Base-by-base conservation (phyloP, 2,797 vertebrate species). In the Halcyon chelicuti region DNA sequence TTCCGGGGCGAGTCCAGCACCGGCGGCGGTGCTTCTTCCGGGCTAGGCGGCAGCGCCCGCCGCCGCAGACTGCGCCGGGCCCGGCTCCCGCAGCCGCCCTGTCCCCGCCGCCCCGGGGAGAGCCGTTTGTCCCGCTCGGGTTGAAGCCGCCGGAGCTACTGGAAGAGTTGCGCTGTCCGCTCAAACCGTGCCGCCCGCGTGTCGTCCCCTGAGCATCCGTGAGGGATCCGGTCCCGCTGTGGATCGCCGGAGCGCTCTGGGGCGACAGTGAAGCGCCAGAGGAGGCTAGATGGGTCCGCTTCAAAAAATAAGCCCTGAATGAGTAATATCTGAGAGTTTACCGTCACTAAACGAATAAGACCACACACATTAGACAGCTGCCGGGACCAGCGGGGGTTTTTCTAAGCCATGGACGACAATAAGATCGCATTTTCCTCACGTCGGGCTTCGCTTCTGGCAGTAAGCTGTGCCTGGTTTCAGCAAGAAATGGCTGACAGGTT, bases 281-380 rank as follows among this genome's bases (percentile, higher is more conserved):
- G 1, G 7, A 40, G 47, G 35, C 22, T 19, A 13, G 4, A 4
- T 4, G 40, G 33, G 10, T 28, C 18, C 5, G 0, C 23, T 23
- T 52, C 31, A 12, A 54, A 65, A 58, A 23, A 13, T 2, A 5
- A 57, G 29, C 5, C 4, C 0, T 11, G 14, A 35, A 17, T 39
- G 4, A n/a, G 23, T 2, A 16, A 37, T 9, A 3, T 5, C 23
- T 1, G 20, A 54, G 20, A 18, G 6, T 12, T 4, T 7, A 1
- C 22, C 9, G 55, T 9, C 47, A 1, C 12, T 29, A 5, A 40
- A 29, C 11, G 7, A 70, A 3, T 29, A 8, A 33, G 2, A 1
- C 5, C 25, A 2, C 18, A 35, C 39, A 26, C 60, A 37, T 2
- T 3, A 12, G 47, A 12, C 9, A 22, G 3, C 11, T 23, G 26